Evolutionary conservation across 1,140 invertebrate genomes (phyloP).

Genomic region (Pomacea maculata): DNA sequence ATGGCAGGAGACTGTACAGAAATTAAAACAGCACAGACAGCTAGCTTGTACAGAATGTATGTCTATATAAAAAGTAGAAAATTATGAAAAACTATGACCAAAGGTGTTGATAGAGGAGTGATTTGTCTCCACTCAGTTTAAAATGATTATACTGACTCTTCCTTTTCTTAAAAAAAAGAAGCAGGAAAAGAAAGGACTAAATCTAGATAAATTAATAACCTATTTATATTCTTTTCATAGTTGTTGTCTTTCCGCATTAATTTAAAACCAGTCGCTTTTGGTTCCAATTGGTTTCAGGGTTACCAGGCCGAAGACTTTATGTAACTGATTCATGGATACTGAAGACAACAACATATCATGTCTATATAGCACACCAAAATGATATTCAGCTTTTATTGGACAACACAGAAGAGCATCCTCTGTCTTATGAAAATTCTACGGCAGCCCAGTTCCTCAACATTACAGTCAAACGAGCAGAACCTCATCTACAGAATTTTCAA

Average conservation of each 20-base stretch:
- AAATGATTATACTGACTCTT: background rate
- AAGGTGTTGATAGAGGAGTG: background rate
- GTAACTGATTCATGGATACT: slow-evolving; percentile 91
- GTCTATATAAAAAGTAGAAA: too few relatives aligned
- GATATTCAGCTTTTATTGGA: slow-evolving; percentile 80
- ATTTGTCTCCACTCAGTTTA: background rate
- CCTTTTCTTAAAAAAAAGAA: background rate
- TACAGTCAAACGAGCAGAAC: slow-evolving; percentile 73
- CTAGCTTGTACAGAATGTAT: too few relatives aligned
- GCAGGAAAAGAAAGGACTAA: background rate
- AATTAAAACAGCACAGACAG: too few relatives aligned
- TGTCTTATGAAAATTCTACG: slow-evolving; percentile 68
- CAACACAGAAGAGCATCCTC: slow-evolving; percentile 78
- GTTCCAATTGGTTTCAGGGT: slow-evolving; percentile 66
- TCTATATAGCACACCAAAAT: slow-evolving; percentile 80
- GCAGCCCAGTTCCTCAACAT: slow-evolving; percentile 84
- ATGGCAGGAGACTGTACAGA: too few relatives aligned
- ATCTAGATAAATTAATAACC: background rate
- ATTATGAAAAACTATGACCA: too few relatives aligned
- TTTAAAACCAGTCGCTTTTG: background rate
- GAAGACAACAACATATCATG: slow-evolving; percentile 79
- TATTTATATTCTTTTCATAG: background rate
- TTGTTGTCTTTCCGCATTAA: background rate
- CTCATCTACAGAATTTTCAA: slow-evolving; percentile 57
- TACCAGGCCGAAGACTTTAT: slow-evolving; percentile 74